These are phyloP conservation scores for Aix galericulata DNA, from an alignment of 2,113 vertebrate genomes.

Conservation along the genomic window DNA sequence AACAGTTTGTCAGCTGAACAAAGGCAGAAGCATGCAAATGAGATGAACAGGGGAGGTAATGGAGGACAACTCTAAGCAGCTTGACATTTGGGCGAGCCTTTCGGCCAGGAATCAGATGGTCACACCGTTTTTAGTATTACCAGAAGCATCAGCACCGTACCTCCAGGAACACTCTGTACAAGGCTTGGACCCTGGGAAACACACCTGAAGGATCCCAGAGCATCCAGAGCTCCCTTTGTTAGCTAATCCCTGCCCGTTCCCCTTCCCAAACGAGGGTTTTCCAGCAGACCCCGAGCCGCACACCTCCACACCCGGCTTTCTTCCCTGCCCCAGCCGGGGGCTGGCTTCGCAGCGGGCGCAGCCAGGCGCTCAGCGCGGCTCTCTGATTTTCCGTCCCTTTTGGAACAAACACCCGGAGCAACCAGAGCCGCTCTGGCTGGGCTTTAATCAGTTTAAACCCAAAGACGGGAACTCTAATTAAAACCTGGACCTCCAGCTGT, in stretches of 20 bases:
- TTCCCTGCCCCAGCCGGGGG: not conserved
- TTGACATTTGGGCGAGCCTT: not conserved
- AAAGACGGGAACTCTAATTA: slow-evolving; percentile 56
- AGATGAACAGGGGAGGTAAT: not conserved
- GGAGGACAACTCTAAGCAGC: not conserved
- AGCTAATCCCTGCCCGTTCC: not conserved
- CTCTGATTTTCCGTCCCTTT: not conserved
- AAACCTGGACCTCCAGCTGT: not conserved
- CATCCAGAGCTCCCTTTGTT: not conserved
- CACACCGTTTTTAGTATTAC: not conserved
- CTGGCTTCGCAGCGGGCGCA: slow-evolving; percentile 11
- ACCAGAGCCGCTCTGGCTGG: not conserved
- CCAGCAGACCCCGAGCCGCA: not conserved
- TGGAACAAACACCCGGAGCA: slow-evolving; percentile 16
- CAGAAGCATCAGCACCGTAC: not conserved
- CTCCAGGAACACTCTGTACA: not conserved
- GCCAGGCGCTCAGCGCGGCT: not conserved
- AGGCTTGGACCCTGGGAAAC: not conserved
- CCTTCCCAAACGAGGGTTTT: not conserved
- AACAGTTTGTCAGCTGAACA: not conserved
- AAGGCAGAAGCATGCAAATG: not conserved
- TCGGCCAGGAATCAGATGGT: not conserved
- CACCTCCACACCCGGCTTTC: not conserved
- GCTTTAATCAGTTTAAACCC: slow-evolving; percentile 46
- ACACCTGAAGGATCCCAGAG: not conserved